A percentile compares a stretch with the other conserved stretches of the same genome.
phyloP scores from a whole-genome alignment of 2,888 invertebrate species.

The Anticlea derivata region DNA sequence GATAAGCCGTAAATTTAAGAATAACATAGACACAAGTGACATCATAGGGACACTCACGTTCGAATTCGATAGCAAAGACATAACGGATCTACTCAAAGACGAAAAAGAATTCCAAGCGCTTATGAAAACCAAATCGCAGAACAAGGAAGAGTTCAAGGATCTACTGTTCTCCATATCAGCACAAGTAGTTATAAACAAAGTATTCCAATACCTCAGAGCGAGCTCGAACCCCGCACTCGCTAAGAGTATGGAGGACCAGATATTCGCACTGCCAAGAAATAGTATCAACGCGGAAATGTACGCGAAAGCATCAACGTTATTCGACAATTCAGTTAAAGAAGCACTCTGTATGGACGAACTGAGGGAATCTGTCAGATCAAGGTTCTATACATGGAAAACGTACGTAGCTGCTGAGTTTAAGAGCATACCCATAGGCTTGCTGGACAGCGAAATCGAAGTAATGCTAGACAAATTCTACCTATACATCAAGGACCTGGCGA shows the following conservation, averaged over 20 bases:
- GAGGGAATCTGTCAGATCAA: conserved; percentile 56
- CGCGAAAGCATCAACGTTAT: conserved; percentile 59
- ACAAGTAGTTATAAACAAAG: conserved; percentile 72
- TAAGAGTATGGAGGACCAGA: conserved; percentile 61
- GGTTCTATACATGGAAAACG: conserved; percentile 69
- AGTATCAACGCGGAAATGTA: conserved; percentile 62
- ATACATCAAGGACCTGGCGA: conserved; percentile 66
- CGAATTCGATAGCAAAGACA: conserved; percentile 67
- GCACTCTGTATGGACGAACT: conserved; percentile 68
- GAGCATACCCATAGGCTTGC: conserved; percentile 60
- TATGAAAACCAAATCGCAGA: conserved; percentile 56
- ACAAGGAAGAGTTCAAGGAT: conserved; percentile 68
- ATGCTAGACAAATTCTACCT: conserved; percentile 70
- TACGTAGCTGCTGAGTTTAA: conserved; percentile 66
- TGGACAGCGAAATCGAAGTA: conserved; percentile 67
- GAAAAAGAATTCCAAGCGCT: conserved; percentile 62
- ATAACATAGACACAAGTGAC: conserved; percentile 51
- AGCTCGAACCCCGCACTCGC: conserved; percentile 64
- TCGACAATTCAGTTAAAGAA: conserved; percentile 71
- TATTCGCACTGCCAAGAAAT: conserved; percentile 56
- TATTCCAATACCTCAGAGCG: conserved; percentile 68
- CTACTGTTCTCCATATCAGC: conserved; percentile 67
- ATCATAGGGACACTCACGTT: conserved; percentile 63
- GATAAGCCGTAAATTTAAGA: conserved; percentile 62
- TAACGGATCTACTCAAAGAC: conserved; percentile 61